phyloP scores from a whole-genome alignment of 2,113 vertebrate species.

The Muntiacus reevesi region DNA sequence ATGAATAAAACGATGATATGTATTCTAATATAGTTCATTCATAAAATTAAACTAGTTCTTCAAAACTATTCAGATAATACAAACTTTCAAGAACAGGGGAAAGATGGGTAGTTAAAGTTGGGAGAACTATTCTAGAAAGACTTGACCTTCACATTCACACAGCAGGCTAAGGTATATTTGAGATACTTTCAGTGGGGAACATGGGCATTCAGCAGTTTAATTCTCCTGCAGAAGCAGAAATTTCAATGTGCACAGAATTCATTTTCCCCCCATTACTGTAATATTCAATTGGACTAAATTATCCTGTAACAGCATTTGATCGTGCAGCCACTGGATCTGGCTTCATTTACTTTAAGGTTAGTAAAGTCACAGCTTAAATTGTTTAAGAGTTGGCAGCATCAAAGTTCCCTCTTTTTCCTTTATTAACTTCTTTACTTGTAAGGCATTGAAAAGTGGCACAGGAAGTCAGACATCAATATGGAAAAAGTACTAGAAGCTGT shows the following conservation, averaged over 20 bases:
- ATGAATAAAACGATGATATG: not conserved
- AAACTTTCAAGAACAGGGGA: not conserved
- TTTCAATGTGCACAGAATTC: constrained; percentile 69
- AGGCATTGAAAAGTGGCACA: constrained; percentile 45
- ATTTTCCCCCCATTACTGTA: constrained; percentile 72
- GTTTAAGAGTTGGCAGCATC: constrained; percentile 69
- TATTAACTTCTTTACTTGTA: constrained; percentile 73
- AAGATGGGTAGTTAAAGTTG: not conserved
- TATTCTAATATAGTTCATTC: not conserved
- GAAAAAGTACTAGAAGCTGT: constrained; percentile 18
- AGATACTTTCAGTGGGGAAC: not conserved
- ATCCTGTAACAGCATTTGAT: constrained; percentile 74
- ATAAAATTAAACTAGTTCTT: not conserved
- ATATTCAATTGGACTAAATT: constrained; percentile 75
- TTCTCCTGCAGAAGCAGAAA: constrained; percentile 43
- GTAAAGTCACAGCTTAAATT: constrained; percentile 73
- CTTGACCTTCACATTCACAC: constrained; percentile 24
- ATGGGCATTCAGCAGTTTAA: constrained; percentile 35
- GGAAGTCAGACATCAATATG: constrained; percentile 21
- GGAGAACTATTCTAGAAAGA: not conserved
- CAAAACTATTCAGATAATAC: not conserved
- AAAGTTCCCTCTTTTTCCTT: constrained; percentile 70
- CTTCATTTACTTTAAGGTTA: constrained; percentile 76
- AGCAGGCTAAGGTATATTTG: constrained; percentile 1
- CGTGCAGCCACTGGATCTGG: constrained; percentile 52